Evolutionary conservation across 2,797 vertebrate species (phyloP).

Genomic region (Amphiprion clarkii): DNA sequence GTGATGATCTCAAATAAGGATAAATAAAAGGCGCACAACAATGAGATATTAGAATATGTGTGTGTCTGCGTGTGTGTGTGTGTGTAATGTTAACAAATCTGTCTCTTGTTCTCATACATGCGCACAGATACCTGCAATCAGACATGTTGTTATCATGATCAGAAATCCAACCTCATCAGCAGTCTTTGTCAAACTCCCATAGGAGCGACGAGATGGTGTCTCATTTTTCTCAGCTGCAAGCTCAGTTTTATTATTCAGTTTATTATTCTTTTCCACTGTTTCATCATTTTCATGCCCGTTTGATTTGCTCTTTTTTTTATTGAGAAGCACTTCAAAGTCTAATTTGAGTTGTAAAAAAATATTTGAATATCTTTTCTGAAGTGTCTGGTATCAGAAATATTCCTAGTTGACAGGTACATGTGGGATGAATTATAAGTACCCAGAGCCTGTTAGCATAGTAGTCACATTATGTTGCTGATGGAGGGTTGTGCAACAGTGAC

Average conservation of each 20-base stretch:
- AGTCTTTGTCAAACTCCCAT: background rate
- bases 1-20: constrained; percentile 61
- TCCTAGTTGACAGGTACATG: too few relatives aligned
- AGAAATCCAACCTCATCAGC: background rate
- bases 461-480: background rate
- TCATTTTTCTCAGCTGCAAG: background rate
- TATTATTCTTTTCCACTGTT: background rate
- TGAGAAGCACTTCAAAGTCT: background rate
- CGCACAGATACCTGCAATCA: background rate
- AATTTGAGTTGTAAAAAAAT: background rate
- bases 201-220: too few relatives aligned
- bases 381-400: background rate
- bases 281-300: background rate
- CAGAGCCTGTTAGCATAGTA: background rate
- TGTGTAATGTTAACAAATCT: too few relatives aligned
- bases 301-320: background rate
- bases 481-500: background rate
- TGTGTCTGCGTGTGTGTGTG: background rate
- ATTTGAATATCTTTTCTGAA: background rate
- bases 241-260: background rate
- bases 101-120: too few relatives aligned
- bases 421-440: constrained; percentile 15
- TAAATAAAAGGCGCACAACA: constrained; percentile 40
- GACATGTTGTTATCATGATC: background rate
- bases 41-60: background rate